Base-by-base conservation (phyloP, 2,888 invertebrate species). In the Trisateles emortualis region DNA sequence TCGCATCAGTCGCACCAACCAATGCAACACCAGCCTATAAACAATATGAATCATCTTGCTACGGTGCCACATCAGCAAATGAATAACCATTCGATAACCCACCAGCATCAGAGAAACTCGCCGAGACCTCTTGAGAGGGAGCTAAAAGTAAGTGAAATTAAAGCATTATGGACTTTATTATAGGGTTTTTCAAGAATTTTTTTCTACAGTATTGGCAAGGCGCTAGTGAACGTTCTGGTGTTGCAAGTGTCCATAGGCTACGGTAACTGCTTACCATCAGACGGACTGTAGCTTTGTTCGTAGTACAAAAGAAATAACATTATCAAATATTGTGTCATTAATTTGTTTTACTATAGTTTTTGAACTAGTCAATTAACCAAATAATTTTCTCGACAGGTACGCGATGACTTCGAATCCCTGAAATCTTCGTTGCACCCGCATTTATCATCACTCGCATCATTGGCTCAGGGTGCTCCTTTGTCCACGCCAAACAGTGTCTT, bases 341-440 rank as follows among this genome's bases (percentile, higher is more conserved):
- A n/a, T n/a, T n/a, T n/a, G n/a, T n/a, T n/a, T n/a, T n/a, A n/a
- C n/a, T n/a, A n/a, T n/a, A n/a, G n/a, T n/a, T n/a, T n/a, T 26
- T 8, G 3, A 59, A 74, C 77, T 66, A 32, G 3, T 17, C 10
- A 17, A 19, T 1, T 38, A 19, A 38, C 4, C 3, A 5, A 16
- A n/a, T 0, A 3, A 35, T 32, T 55, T n/a, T 10, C 11, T 30
- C 50, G 40, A 16, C 80, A 93, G 93, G 89, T 88, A 33, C 91
- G 93, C 39, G 91, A 93, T 68, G 85, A 94, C 83, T 87, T 94
- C 75, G 94, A 93, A 71, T 93, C 91, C 10, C 84, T 94, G 17
- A 94, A 94, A 80, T 89, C 88, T 41, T 90, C 93, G 6, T 88
- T 94, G 17, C 94, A 94, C 68, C 94, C 94, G 14, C 94, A 94